Evolutionary conservation across 2,797 vertebrate genomes (phyloP), one percentile per base, ranked within the genome.

Genomic region (Epinephelus awoara): DNA sequence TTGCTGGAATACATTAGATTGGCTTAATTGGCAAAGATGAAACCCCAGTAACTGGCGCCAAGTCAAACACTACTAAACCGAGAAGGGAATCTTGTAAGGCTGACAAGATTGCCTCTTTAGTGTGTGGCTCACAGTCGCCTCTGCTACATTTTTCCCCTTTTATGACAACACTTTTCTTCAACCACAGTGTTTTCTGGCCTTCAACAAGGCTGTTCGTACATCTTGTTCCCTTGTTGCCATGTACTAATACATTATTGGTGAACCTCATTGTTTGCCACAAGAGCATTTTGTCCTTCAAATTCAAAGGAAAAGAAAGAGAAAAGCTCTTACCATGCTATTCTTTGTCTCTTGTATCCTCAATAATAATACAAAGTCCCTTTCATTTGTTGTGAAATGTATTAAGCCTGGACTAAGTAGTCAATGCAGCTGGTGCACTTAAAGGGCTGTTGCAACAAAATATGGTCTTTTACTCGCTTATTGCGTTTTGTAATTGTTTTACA

Each of bases 21-120:
- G 85, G 79, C 76, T 88, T 90, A 89, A 91, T 84, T 90, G 86
- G 86, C 89, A 79, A 77, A 86, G 86, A 88, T 84, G 77, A 89
- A 83, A 84, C 66, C 68, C 58, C 64, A 52, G 87, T 62, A 71
- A 88, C 84, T 82, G 85, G 79, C 40, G 49, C 90, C 85, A 80
- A 91, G 85, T 89, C 88, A 88, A 88, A 90, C 87, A 83, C 56
- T 38, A 70, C 85, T 77, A 87, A 88, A 84, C 81, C 34, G 29
- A 87, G 82, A 72, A 67, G 81, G 75, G 69, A 84, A 83, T 84
- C 84, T 87, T 83, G 80, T 88, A 75, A 59, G 46, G 69, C 80
- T 77, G 84, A 84, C 84, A 86, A 83, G 52, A 82, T 72, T 76
- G 80, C 64, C 77, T 88, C 76, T 87, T 84, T 83, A 82, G 80